Conservation (phyloP, 2,113 vertebrate species). For the Notarius quadriscutis region DNA sequence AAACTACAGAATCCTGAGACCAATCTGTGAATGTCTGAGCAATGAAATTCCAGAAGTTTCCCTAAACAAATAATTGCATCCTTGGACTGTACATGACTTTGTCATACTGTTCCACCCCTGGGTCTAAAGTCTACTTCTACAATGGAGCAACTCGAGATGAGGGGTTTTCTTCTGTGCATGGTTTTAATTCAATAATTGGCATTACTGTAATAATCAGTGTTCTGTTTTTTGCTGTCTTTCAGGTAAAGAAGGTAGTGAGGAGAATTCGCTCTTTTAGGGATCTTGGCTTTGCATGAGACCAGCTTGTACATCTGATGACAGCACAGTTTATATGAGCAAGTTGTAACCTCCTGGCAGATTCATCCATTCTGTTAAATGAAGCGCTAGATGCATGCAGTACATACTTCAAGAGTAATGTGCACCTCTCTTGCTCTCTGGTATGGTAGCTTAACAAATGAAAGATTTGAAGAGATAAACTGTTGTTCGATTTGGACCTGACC, state of each 20-base stretch:
- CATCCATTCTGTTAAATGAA: conserved; percentile 50
- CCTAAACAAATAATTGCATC: background rate
- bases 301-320: conserved; percentile 55
- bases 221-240: conserved; percentile 44
- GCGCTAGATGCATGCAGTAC: conserved; percentile 50
- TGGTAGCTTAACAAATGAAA: conserved; percentile 36
- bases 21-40: background rate
- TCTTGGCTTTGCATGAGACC: conserved; percentile 24
- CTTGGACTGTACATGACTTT: background rate
- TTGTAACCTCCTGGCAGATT: conserved; percentile 38
- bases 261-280: conserved; percentile 74
- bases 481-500: conserved; percentile 57
- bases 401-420: conserved; percentile 44
- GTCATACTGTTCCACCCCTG: background rate
- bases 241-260: conserved; percentile 78
- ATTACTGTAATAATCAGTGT: background rate
- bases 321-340: conserved; percentile 51
- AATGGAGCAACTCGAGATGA: background rate
- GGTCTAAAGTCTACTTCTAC: background rate
- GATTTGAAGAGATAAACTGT: conserved; percentile 50
- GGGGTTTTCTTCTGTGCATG: background rate
- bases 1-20: background rate
- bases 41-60: background rate
- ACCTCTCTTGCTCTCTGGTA: conserved; percentile 38
- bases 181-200: background rate